Conservation (phyloP, 2,888 invertebrate species). For the Parnassius smintheus region DNA sequence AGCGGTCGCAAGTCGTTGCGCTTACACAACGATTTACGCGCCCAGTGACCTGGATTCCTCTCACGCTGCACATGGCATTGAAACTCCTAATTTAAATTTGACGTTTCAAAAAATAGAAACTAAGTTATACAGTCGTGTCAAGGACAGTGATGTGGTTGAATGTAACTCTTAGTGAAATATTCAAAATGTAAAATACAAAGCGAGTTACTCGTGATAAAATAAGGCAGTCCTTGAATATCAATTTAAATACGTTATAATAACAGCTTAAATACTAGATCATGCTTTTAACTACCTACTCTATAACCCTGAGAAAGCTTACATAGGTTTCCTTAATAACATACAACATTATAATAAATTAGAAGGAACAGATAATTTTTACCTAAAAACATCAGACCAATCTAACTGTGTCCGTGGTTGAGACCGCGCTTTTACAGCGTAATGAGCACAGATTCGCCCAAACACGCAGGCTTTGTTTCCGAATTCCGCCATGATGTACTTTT, state of each 20-base stretch:
- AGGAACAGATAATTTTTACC: conserved; percentile 69
- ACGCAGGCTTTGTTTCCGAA: conserved; percentile 90
- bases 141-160: conserved; percentile 43
- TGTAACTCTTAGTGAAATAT: neutral
- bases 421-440: conserved; percentile 83
- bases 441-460: conserved; percentile 88
- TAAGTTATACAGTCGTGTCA: conserved; percentile 49
- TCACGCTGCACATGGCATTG: conserved; percentile 56
- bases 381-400: conserved; percentile 89
- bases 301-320: too few species aligned
- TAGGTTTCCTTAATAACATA: too few species aligned
- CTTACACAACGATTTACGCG: conserved; percentile 29
- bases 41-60: conserved; percentile 46
- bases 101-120: conserved; percentile 53
- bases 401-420: conserved; percentile 71
- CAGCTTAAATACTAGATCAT: too few species aligned
- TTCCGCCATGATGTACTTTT: conserved; percentile 88
- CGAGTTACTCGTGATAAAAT: too few species aligned
- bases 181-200: too few species aligned
- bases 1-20: conserved; percentile 24
- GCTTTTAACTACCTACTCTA: too few species aligned
- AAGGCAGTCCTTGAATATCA: too few species aligned
- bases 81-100: conserved; percentile 47
- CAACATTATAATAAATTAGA: too few species aligned
- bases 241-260: too few species aligned